Evolutionary conservation across 2,888 invertebrate species (phyloP).

Genomic region (Rhopalosiphum nymphaeae): DNA sequence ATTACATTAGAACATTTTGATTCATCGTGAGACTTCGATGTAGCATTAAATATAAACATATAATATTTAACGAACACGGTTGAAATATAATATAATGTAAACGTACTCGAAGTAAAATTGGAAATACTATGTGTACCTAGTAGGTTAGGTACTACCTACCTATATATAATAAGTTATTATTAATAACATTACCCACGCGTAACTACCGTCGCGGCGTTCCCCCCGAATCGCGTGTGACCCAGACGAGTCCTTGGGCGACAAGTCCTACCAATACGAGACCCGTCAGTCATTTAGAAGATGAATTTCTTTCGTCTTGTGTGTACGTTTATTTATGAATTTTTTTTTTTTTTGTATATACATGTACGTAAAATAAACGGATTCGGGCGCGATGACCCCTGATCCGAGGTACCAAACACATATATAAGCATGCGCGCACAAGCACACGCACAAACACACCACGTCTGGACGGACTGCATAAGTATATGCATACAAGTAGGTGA

Average conservation of each 20-base stretch:
- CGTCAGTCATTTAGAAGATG: slow-evolving; percentile 62
- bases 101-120: not conserved
- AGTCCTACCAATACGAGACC: slow-evolving; percentile 8
- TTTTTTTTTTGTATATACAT: not conserved
- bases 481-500: slow-evolving; percentile 54
- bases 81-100: not conserved
- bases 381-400: slow-evolving; percentile 57
- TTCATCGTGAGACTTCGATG: not conserved
- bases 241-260: slow-evolving; percentile 57
- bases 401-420: not conserved
- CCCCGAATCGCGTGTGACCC: slow-evolving; percentile 52
- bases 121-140: not conserved
- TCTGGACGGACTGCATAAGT: slow-evolving; percentile 1
- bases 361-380: slow-evolving; percentile 32
- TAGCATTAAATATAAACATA: not conserved
- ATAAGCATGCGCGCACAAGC: not conserved
- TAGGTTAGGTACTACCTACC: no score
- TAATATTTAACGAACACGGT: not conserved
- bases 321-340: not conserved
- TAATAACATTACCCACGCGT: not conserved
- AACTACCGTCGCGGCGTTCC: not conserved
- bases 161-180: not conserved
- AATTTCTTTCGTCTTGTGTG: slow-evolving; percentile 34
- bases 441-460: not conserved
- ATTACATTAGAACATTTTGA: not conserved